Base-by-base conservation (phyloP, 2,888 invertebrate species). In the Acronicta aceris region DNA sequence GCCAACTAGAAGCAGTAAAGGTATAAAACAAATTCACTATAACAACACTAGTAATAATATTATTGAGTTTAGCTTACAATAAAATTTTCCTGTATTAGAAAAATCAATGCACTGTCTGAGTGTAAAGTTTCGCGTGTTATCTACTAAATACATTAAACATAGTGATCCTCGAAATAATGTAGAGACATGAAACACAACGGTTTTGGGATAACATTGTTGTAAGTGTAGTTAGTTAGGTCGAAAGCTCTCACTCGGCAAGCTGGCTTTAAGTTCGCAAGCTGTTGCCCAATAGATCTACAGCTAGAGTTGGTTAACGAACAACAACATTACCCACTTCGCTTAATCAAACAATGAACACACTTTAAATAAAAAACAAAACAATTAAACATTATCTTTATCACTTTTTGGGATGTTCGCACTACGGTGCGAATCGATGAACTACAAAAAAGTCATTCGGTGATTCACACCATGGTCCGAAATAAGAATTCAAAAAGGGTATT, bases 1-100 rank as follows among this genome's bases (percentile, higher is more conserved):
- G 64, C 76, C 33, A 45, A 62, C 49, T 56, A 21, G 58, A 65
- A 71, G 63, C 71, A 40, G 30, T 55, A 59, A 48, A 54, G 42
- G 59, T 46, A 59, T 61, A 8, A 9, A 30, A 9, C 50, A 33
- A 63, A 45, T 59, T 53, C 50, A 56, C 33, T 41, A 40, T 59
- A 55, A 52, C 54, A 58, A 46, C 17, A 25, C 12, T 21, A 41
- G 15, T 36, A 36, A 41, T 59, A 56, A 7, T 30, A 10, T 51
- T 47, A 40, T 55, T 47, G 50, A 67, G 42, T 58, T 27, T 21
- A 21, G 40, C 25, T 27, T 10, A 27, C 27, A 27, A 7, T 7
- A 27, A 3, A 27, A 27, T 7, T 27, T 27, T 27, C 7, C 27
- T 27, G 7, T 40, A 33, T 40, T 17, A 17, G 7, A 5, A n/a